Conservation (phyloP, 2,113 vertebrate species). For the Indri indri region DNA sequence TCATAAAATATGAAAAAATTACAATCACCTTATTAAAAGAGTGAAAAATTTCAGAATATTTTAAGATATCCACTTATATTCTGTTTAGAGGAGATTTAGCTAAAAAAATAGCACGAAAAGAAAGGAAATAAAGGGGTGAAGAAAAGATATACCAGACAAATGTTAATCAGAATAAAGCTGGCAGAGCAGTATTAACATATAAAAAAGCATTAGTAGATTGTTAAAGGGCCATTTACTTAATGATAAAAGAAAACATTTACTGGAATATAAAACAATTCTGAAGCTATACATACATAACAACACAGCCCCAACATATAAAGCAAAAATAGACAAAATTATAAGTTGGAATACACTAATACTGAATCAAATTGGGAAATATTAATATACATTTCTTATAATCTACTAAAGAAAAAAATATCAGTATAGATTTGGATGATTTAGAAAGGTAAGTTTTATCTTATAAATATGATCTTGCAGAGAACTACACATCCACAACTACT, state of each 20-base stretch:
- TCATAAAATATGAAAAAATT: not conserved
- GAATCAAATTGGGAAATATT: not conserved
- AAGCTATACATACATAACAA: not conserved
- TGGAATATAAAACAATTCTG: not conserved
- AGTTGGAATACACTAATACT: not conserved
- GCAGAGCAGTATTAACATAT: not conserved
- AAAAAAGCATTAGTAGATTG: not conserved
- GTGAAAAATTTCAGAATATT: not conserved
- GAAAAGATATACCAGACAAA: not conserved
- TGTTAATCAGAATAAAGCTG: not conserved
- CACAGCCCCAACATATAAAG: not conserved
- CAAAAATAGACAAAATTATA: not conserved
- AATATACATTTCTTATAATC: not conserved
- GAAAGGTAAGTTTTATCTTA: not conserved
- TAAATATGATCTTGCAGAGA: not conserved
- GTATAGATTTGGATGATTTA: not conserved
- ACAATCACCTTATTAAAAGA: not conserved
- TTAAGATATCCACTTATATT: not conserved
- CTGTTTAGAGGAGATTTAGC: not conserved
- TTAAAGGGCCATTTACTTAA: not conserved
- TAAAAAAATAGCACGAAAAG: not conserved
- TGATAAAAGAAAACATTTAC: not conserved
- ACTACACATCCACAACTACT: not conserved
- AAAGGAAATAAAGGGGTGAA: not conserved
- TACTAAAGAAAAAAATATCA: conserved; percentile 18